Base-by-base conservation (phyloP, 2,113 vertebrate genomes). In the Bostrychus sinensis region DNA sequence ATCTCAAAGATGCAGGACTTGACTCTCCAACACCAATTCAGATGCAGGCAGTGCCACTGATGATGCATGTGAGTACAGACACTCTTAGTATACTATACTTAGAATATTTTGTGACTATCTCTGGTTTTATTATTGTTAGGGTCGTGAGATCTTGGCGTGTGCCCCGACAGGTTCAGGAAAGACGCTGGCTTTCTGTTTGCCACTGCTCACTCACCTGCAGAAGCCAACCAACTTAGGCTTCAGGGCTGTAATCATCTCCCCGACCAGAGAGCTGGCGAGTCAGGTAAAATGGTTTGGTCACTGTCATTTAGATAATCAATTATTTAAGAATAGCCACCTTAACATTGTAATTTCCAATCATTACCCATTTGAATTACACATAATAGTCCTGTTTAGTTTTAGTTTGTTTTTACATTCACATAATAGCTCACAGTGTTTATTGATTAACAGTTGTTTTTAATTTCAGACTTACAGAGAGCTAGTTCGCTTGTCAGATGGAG, bases 131-230 rank as follows among this genome's bases (percentile, higher is more conserved):
- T 1, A 48, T 3, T 4, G 0, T 46, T 71, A 99, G 96, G 80
- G 91, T 70, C 94, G 96, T 3, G 97, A 99, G 75, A 90, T 99
- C 26, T 86, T 99, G 72, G 95, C 96, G n/a, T 97, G 95, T 55
- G 97, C 96, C 73, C 96, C 96, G 58, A 99, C 97, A 0, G 97
- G 97, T 37, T 98, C 96, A 34, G 97, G 96, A 14, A 99, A 99
- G 86, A 99, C 97, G 0, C 78, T 98, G 85, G 96, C 96, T 7
- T 99, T 99, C 85, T 95, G 94, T 69, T 88, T 99, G 73, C 97
- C 96, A 1, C 86, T 99, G 58, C 86, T 99, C 30, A 80, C 93
- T 6, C 94, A 95, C 17, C 89, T 99, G 74, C 94, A 93, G 57
- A 92, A 96, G 16, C 96, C 96, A 0, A 89, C 90, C 83, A 99